Base-by-base conservation (phyloP, 2,888 invertebrate genomes). In the Apodemia zela region DNA sequence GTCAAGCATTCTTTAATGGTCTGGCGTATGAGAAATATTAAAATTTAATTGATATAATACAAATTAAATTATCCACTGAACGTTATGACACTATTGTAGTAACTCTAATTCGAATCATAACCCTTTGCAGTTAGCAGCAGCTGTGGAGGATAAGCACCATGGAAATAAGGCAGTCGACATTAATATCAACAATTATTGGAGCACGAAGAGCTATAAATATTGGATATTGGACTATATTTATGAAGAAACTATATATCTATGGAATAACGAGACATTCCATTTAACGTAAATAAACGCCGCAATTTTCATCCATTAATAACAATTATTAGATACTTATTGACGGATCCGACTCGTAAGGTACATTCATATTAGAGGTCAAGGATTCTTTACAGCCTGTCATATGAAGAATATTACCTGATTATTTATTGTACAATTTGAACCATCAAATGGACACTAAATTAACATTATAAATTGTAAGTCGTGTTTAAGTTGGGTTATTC, bases 341-440 rank as follows among this genome's bases (percentile, higher is more conserved):
- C 65, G 63, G 64, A 66, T 63, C 66, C 60, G 65, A 72, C 72
- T 67, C 67, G 69, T 69, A 65, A 66, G 68, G 60, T 63, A 65
- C 68, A 71, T 73, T 71, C 72, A 72, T 70, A 76, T 75, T 73
- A 77, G 79, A 77, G 79, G 80, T 82, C 82, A 81, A 79, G 78
- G 80, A 68, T 73, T 66, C 63, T 64, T 67, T 66, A 62, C 64
- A 62, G 63, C 61, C 68, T 69, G 72, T 70, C 66, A 73, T 69
- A 70, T 70, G 69, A 61, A 67, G 66, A 59, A 66, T 61, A 61
- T 61, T 15, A 61, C 33, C 7, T 6, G 2, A 15, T n/a, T n/a
- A 45, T 45, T 45, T 45, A 45, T 45, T 2, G 45, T 45, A 6
- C 45, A 45, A 45, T 45, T 45, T 45, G 15, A 45, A 45, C 15